Base-by-base conservation (phyloP, 1,140 invertebrate genomes). In the Phymastichus coffea region DNA sequence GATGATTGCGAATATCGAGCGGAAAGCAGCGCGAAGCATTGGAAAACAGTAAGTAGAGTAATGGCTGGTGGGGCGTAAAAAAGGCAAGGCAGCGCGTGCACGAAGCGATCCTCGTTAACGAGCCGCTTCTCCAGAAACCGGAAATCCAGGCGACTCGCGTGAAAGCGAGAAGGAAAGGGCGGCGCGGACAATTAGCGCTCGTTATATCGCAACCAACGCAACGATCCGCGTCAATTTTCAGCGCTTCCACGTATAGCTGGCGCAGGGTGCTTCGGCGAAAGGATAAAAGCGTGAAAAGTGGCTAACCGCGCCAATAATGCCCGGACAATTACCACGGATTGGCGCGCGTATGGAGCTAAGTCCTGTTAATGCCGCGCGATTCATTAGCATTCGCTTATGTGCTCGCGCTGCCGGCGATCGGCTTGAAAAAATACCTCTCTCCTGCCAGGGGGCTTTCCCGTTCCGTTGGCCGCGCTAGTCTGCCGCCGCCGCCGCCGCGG, bases 371-470 rank as follows among this genome's bases (percentile, higher is more conserved):
- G 61, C 59, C 57, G 57, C 46, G 51, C 57, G 44, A 66, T 68
- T 65, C 57, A 66, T 68, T 66, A 58, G 62, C 65, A 68, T 66
- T 51, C 56, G 60, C 56, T 66, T 63, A 63, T 57, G 41, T 60
- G 53, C 57, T 41, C 35, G n/a, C n/a, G n/a, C n/a, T n/a, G n/a
- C n/a, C n/a, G n/a, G n/a, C 19, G 51, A 15, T 33, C 17, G 35
- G 57, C 43, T 55, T 30, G 47, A 26, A 58, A 61, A 63, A 57
- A 56, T 26, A 56, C 37, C 7, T 17, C 14, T 19, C 7, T n/a
- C n/a, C n/a, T n/a, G n/a, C n/a, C n/a, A n/a, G n/a, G n/a, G n/a
- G n/a, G n/a, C n/a, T n/a, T n/a, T 4, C 17, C 15, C 20, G 40
- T 22, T 38, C 23, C 48, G 25, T 44, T 40, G 10, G 37, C 37